Conservation (phyloP, 2,888 invertebrate genomes). For the Crossocerus cetratus region DNA sequence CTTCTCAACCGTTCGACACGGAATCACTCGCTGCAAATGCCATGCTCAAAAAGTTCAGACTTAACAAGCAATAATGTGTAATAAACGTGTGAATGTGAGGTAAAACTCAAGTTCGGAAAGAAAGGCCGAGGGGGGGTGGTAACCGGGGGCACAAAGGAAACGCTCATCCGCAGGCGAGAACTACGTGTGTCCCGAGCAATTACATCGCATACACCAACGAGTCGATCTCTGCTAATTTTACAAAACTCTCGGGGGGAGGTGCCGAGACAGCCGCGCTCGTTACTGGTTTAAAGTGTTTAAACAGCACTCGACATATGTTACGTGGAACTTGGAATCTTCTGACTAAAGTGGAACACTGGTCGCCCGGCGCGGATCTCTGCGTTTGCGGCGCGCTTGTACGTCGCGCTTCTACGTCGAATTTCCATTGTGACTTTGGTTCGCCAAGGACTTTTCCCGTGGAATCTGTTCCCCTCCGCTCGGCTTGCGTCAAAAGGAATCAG, state of each 20-base stretch:
- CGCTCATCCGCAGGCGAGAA: constrained; percentile 34
- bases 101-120: constrained; percentile 30
- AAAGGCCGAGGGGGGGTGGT: constrained; percentile 33
- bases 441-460: constrained; percentile 6
- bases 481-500: constrained; percentile 29
- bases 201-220: not conserved
- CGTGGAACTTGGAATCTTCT: constrained; percentile 56
- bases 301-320: constrained; percentile 39
- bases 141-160: constrained; percentile 17
- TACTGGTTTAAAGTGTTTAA: constrained; percentile 10
- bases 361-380: constrained; percentile 19
- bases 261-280: constrained; percentile 8
- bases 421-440: not conserved
- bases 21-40: constrained; percentile 67
- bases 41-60: constrained; percentile 69
- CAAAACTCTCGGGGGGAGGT: constrained; percentile 5
- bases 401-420: not conserved
- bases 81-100: constrained; percentile 42
- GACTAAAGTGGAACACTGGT: constrained; percentile 20
- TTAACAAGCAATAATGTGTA: constrained; percentile 66
- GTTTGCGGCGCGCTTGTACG: constrained; percentile 12
- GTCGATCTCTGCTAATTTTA: constrained; percentile 16
- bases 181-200: constrained; percentile 27
- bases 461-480: constrained; percentile 2
- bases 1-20: constrained; percentile 51